Evolutionary conservation across 92 coral and sea anemone genomes (phyloP), one percentile per base, ranked within the genome.

Genomic region (Micromussa lordhowensis): DNA sequence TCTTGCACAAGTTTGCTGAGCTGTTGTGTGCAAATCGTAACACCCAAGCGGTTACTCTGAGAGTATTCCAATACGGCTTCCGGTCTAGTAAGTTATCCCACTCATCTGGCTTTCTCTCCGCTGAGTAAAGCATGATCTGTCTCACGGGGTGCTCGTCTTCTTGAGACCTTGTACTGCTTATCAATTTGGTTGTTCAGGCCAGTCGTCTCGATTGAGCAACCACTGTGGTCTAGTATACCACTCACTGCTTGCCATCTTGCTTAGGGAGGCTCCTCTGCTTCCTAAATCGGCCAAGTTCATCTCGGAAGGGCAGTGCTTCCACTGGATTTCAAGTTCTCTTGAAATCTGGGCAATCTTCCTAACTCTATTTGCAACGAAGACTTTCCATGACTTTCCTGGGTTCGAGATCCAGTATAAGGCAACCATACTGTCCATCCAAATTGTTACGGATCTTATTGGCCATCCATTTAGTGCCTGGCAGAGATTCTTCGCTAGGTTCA

Each of bases 391-490:
- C n/a, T n/a, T n/a, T n/a, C n/a, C n/a, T n/a, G n/a, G n/a, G n/a
- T 75, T 89, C 7, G 48, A 18, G 13, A 88, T 71, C 91, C 91
- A 88, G 35, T 82, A 73, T 9, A 82, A 66, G 0, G 88, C 89
- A 1, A 88, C 89, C 86, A 83, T 71, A 26, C 87, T 91, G 49
- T 82, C 92, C 92, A 88, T 88, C 89, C 88, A 88, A 19, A 91
- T 44, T 21, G 88, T 91, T 14, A 70, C 19, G 19, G 77, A 74
- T 6, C 51, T 53, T 29, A 89, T 32, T 29, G 92, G 89, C 92
- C 89, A 84, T 36, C 77, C 8, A 2, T 51, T 26, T n/a, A 85
- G 75, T 3, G 85, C 81, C 3, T 38, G 29, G 26, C 64, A 28
- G 21, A 86, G 82, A 79, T 90, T 90, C 49, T 70, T 89, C 17